Evolutionary conservation across 2,888 invertebrate genomes (phyloP), one percentile per base, ranked within the genome.

Genomic region (Cerceris rybyensis): DNA sequence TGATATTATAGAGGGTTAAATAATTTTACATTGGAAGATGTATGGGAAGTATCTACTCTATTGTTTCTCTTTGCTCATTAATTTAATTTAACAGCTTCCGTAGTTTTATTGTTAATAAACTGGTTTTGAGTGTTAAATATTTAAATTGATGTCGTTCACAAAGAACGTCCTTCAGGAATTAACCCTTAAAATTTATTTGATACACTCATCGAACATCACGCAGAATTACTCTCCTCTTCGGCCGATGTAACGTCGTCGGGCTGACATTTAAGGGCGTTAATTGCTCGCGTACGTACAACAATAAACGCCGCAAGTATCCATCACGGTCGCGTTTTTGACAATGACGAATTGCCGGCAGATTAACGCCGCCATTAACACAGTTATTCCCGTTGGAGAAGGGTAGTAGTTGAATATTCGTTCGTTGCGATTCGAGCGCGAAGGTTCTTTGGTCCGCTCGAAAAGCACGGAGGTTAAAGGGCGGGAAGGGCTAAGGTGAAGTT

Each of bases 321-420:
- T 67, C 57, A 7, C 4, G 66, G 42, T 49, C 11, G 39, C 28
- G 49, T 49, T 39, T 49, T 43, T 59, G 61, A 69, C 70, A 50
- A 54, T 71, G 70, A 73, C 42, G 57, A 65, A 77, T 73, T 16
- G 41, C 66, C 13, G 16, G 17, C 17, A 5, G 42, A 8, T 59
- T 52, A 65, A 50, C 6, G 43, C 41, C 17, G 14, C 61, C 66
- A 73, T 77, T 77, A 70, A 49, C 43, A 52, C 59, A 28, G 28
- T 28, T 39, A 64, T 50, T 64, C 39, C 64, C n/a, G 64, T n/a
- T 28, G 8, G 41, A 64, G 52, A 11, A 13, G 39, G 16, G 49
- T 52, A 13, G 46, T 46, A 16, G 61, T 39, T 39, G 52, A 64
- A 64, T 52, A 52, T 61, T 61, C 61, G 28, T 41, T n/a, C 5